Evolutionary conservation across 2,113 vertebrate species (phyloP), one percentile per base, ranked within the genome.

Genomic region (Seriola dumerili): DNA sequence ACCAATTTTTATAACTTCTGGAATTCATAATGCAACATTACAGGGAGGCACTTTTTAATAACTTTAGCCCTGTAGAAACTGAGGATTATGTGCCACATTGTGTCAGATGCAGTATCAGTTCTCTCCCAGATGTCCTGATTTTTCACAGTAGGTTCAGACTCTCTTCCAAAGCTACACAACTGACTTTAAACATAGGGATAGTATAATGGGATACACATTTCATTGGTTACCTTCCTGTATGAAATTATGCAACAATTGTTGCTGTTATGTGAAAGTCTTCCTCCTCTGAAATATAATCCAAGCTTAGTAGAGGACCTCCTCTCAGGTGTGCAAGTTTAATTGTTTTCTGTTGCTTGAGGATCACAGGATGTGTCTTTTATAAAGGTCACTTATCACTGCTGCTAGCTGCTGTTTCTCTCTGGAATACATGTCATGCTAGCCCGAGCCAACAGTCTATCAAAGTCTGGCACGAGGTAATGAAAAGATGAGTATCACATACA

Each of bases 11-110:
- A 19, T 13, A 71, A 67, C 76, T 73, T 74, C 29, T 67, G 38
- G 52, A 90, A 78, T 40, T 83, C 78, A 79, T 67, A 85, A 89
- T 89, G 57, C 76, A 72, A 79, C 54, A 81, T 76, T 83, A 73
- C 61, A 72, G 42, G 34, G 52, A 80, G 59, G 12, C 40, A 70
- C 19, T 76, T 90, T 84, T 85, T 85, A 83, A 88, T 88, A 80
- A 75, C 61, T 54, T 81, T 29, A 5, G 34, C 46, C 19, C 58
- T 40, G 11, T 64, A 59, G 40, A 77, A 79, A 76, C 21, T 52
- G 52, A 55, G 50, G 79, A 85, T 87, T 75, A 80, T 44, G 62
- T 67, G 44, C 65, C 32, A 74, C 46, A 54, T 0, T 58, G 50
- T 77, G 72, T 85, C 68, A 73, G 70, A 73, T 36, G 57, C 0